A percentile compares a stretch with the other conserved stretches of the same genome.
phyloP scores from a whole-genome alignment of 2,888 invertebrate genomes.

The Bugulina stolonifera region DNA sequence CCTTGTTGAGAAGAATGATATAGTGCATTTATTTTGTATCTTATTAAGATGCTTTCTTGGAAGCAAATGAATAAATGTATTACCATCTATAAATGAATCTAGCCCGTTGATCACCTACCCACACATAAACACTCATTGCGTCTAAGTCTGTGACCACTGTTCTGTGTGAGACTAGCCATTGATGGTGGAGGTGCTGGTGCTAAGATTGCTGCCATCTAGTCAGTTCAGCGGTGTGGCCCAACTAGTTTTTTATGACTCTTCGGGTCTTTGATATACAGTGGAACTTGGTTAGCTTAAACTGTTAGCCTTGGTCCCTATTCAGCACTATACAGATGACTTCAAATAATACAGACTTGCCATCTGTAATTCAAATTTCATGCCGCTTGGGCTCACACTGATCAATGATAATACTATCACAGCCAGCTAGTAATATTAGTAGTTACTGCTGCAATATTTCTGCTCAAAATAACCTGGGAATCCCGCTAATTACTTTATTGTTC shows the following conservation, averaged over 20 bases:
- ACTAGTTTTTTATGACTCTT: background rate
- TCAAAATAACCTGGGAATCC: too few species aligned
- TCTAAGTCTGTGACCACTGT: background rate
- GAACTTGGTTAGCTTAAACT: too few species aligned
- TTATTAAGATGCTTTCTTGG: background rate
- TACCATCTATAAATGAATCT: slow-evolving; percentile 5
- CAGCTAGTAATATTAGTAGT: too few species aligned
- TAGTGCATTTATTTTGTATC: slow-evolving; percentile 59
- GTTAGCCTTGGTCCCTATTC: too few species aligned
- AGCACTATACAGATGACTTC: too few species aligned
- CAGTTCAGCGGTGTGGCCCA: background rate
- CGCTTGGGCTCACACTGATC: too few species aligned
- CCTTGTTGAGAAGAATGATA: slow-evolving; percentile 91
- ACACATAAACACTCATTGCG: slow-evolving; percentile 13
- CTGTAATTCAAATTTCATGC: too few species aligned
- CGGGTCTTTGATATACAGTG: too few species aligned
- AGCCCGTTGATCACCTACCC: slow-evolving; percentile 24
- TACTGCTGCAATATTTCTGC: too few species aligned
- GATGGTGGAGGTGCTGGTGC: slow-evolving; percentile 26
- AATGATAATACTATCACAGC: too few species aligned
- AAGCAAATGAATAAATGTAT: background rate
- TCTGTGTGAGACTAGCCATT: background rate
- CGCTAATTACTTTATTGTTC: too few species aligned
- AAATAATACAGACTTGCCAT: too few species aligned
- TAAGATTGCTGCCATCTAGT: background rate